Conservation (phyloP, 1,140 invertebrate species). For the Idris sp. region DNA sequence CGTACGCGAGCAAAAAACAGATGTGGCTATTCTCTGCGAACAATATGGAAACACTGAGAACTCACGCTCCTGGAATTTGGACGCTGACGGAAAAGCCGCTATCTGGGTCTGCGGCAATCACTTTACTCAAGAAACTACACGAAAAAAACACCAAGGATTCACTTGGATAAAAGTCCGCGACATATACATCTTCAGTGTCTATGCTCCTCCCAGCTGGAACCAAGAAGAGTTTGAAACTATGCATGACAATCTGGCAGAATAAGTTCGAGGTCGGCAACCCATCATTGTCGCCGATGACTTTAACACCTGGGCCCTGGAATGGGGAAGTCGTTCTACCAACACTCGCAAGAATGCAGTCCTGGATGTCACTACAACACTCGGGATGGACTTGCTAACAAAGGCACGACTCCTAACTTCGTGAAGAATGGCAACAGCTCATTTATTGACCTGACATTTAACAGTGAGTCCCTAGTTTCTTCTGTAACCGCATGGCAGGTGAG, state of each 20-base stretch:
- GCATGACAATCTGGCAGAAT: slow-evolving; percentile 2
- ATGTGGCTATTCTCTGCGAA: background rate
- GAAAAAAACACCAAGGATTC: no score
- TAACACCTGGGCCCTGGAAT: slow-evolving; percentile 33
- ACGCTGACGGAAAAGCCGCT: background rate
- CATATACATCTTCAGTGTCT: slow-evolving; percentile 28
- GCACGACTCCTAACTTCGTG: background rate
- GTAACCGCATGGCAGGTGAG: background rate
- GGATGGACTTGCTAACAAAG: background rate
- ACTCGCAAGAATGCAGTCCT: background rate
- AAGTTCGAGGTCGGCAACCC: slow-evolving; percentile 1
- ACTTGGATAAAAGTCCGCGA: no score
- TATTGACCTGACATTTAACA: background rate
- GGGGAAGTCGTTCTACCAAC: slow-evolving; percentile 5
- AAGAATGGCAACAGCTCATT: background rate
- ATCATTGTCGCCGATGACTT: slow-evolving; percentile 34
- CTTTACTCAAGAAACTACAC: background rate
- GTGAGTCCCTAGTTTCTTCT: background rate
- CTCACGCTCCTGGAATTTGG: background rate
- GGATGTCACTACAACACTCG: background rate
- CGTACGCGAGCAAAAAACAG: background rate
- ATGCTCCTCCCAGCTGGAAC: slow-evolving; percentile 7
- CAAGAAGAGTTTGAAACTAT: slow-evolving; percentile 11
- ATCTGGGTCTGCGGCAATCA: background rate
- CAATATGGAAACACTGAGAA: background rate